phyloP scores from a whole-genome alignment of 2,797 vertebrate genomes.

The Melanitta fusca region DNA sequence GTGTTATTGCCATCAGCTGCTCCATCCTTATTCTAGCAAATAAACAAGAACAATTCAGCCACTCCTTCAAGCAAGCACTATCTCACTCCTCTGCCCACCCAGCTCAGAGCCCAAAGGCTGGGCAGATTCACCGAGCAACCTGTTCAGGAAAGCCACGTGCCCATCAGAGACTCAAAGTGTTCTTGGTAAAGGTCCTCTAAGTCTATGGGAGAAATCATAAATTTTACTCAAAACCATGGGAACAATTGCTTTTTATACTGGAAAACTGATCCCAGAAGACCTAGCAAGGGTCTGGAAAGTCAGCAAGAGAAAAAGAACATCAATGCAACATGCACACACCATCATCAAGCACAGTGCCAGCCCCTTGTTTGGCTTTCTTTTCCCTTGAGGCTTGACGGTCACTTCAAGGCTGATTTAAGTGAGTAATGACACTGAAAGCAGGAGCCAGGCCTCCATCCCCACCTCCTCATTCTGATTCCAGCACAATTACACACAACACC shows the following conservation, averaged over 20 bases:
- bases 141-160: background rate
- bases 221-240: background rate
- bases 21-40: constrained; percentile 90
- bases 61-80: background rate
- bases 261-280: background rate
- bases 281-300: background rate
- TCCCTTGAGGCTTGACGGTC: background rate
- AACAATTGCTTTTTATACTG: background rate
- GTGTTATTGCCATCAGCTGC: constrained; percentile 92
- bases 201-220: background rate
- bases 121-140: background rate
- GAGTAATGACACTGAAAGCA: background rate
- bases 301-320: background rate
- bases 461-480: background rate
- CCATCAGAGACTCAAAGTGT: fast-evolving
- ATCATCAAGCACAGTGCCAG: background rate
- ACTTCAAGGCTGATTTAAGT: background rate
- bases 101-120: background rate
- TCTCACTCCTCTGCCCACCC: background rate
- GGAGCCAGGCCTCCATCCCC: background rate
- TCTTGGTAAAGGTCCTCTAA: background rate
- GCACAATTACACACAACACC: background rate
- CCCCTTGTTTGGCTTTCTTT: background rate
- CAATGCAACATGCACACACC: fast-evolving
- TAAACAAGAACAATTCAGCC: background rate